Conservation (phyloP, 2,113 vertebrate genomes). For the Neodontobutis hainanensis region DNA sequence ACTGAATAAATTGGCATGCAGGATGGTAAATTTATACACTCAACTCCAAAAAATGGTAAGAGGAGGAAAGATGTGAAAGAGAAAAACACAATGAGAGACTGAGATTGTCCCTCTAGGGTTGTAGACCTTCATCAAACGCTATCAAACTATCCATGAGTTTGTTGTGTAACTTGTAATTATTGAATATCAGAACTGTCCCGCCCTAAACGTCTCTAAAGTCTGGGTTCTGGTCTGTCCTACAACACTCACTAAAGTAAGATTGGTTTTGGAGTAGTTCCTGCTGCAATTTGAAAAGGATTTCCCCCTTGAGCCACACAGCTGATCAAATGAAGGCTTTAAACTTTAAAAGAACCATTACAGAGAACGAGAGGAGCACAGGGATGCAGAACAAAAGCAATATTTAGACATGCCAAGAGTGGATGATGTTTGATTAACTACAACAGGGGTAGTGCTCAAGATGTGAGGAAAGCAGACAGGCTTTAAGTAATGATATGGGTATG, state of each 20-base stretch:
- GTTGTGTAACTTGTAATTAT: no score
- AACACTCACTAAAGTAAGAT: slow-evolving; percentile 6
- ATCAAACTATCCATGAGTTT: no score
- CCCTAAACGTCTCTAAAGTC: background rate
- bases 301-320: slow-evolving; percentile 53
- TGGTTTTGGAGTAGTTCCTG: slow-evolving; percentile 52
- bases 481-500: slow-evolving; percentile 26
- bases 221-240: no score
- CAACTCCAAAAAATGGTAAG: background rate
- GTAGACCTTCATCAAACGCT: no score
- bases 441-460: background rate
- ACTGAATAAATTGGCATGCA: background rate
- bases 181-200: background rate
- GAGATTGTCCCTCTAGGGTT: no score
- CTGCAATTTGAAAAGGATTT: slow-evolving; percentile 67
- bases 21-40: background rate
- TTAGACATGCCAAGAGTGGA: slow-evolving; percentile 13
- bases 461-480: slow-evolving; percentile 11
- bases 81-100: slow-evolving; percentile 14
- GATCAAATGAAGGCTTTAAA: slow-evolving; percentile 62
- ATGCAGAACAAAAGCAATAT: slow-evolving; percentile 19
- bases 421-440: slow-evolving; percentile 26
- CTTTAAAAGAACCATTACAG: slow-evolving; percentile 38
- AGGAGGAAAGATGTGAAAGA: slow-evolving; percentile 1
- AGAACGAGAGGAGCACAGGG: slow-evolving; percentile 8